Percentiles rank a stretch among this genome's conserved stretches.
phyloP scores from a whole-genome alignment of 2,888 invertebrate genomes.

The Glyphotaelius pellucidus region DNA sequence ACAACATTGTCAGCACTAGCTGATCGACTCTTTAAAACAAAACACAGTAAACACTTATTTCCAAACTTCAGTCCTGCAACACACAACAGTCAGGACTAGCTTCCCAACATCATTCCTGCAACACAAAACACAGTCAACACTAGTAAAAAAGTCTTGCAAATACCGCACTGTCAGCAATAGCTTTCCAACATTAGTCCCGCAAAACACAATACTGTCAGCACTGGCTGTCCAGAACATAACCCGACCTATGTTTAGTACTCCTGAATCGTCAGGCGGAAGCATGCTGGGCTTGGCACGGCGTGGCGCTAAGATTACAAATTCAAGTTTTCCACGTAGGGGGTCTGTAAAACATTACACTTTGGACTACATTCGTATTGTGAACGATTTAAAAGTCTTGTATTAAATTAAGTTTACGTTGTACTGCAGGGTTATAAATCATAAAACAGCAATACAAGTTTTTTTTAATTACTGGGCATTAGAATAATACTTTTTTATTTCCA shows the following conservation, averaged over 20 bases:
- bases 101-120: constrained; percentile 36
- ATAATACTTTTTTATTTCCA: no score
- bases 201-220: background rate
- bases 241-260: background rate
- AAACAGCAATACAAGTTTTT: no score
- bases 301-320: constrained; percentile 14
- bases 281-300: constrained; percentile 70
- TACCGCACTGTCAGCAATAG: no score
- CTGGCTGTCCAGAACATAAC: background rate
- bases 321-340: background rate
- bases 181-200: no score
- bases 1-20: background rate
- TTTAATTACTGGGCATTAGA: no score
- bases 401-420: no score
- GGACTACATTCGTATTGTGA: no score
- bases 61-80: constrained; percentile 27
- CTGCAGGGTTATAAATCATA: no score
- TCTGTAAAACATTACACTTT: background rate
- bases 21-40: no score
- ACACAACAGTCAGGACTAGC: constrained; percentile 3
- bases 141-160: no score
- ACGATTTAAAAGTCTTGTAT: no score
- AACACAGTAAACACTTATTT: background rate
- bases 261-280: constrained; percentile 89
- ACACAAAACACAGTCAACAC: background rate